A percentile compares a stretch with the other conserved stretches of the same genome.
These are phyloP conservation scores for Lepidocolaptes lacrymiger DNA, from an alignment of 2,797 vertebrate species.

Conservation along the genomic window DNA sequence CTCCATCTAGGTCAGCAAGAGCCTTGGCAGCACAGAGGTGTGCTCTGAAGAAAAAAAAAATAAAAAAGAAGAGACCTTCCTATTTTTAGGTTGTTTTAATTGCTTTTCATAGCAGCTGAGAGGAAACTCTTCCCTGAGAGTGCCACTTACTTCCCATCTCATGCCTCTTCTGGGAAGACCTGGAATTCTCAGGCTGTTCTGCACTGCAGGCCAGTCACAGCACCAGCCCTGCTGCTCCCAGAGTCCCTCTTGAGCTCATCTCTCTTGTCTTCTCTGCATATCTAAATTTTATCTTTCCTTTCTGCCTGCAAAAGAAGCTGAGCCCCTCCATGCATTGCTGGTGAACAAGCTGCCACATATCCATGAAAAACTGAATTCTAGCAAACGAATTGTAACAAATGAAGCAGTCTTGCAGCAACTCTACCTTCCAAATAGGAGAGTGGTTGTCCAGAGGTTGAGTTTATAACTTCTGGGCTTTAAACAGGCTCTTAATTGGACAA, in stretches of 20 bases:
- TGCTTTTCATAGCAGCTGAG: neutral
- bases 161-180: neutral
- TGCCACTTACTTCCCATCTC: neutral
- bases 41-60: accelerated
- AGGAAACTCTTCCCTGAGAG: neutral
- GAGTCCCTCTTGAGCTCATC: neutral
- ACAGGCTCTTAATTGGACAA: neutral
- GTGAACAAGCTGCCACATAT: neutral
- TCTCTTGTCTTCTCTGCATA: neutral
- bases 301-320: neutral
- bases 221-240: neutral
- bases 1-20: neutral
- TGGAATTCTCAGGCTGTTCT: neutral
- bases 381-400: neutral
- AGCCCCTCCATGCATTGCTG: neutral
- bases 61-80: neutral
- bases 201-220: neutral
- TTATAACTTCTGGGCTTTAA: neutral
- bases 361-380: neutral
- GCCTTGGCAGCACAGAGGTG: neutral
- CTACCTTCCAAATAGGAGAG: neutral
- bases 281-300: neutral
- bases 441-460: neutral
- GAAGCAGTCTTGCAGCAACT: neutral
- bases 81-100: neutral